phyloP scores from a whole-genome alignment of 53 echinoderm and acorn worm species.

The Mesocentrotus franciscanus region DNA sequence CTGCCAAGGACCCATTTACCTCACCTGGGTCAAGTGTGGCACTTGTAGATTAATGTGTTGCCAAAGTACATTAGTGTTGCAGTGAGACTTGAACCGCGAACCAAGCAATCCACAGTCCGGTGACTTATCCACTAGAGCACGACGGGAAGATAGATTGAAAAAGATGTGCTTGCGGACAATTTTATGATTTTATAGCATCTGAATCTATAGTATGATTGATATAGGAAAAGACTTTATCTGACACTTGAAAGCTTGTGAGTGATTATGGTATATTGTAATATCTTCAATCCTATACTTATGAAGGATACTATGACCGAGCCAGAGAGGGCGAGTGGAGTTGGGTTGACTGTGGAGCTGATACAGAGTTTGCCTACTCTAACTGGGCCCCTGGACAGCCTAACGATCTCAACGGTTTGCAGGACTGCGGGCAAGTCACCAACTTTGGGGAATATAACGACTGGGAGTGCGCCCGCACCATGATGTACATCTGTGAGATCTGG shows the following conservation, averaged over 20 bases:
- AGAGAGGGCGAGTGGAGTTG: constrained; percentile 84
- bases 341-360: constrained; percentile 83
- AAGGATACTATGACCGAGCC: constrained; percentile 85
- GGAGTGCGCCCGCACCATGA: constrained; percentile 75
- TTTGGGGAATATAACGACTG: constrained; percentile 81
- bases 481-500: constrained; percentile 88
- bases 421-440: constrained; percentile 79
- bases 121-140: too few relatives aligned
- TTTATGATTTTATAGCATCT: neutral
- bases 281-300: neutral
- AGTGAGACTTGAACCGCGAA: too few relatives aligned
- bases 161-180: too few relatives aligned
- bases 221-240: neutral
- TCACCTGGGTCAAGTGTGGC: too few relatives aligned
- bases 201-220: neutral
- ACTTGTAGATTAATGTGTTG: too few relatives aligned
- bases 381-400: constrained; percentile 87
- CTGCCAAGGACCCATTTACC: too few relatives aligned
- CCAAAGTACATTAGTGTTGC: too few relatives aligned
- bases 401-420: constrained; percentile 74
- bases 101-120: too few relatives aligned
- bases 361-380: constrained; percentile 74
- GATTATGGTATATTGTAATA: neutral
- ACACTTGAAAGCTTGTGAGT: neutral
- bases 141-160: neutral